A percentile compares a stretch with the other conserved stretches of the same genome.
Evolutionary conservation across 2,888 invertebrate species (phyloP).

Genomic region (Leistus spinibarbis): DNA sequence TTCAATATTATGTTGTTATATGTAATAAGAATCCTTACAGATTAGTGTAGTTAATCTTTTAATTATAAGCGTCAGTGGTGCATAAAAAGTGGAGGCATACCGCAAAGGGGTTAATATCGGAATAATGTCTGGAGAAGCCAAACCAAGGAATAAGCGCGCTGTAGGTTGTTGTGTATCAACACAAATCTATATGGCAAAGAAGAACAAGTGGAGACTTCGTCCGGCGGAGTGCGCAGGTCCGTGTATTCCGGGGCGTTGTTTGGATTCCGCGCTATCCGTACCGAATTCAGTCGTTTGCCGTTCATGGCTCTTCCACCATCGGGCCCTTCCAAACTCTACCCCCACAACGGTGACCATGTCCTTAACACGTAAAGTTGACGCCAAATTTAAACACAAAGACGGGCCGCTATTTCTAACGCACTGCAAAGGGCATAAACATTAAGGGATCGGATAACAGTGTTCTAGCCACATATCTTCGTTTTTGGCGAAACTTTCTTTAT

Average conservation of each 20-base stretch:
- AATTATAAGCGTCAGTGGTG: too few species aligned
- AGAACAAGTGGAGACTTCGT: not conserved
- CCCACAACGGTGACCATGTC: not conserved
- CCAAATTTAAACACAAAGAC: not conserved
- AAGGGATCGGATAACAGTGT: not conserved
- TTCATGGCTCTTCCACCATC: constrained; percentile 27
- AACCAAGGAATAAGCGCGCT: not conserved
- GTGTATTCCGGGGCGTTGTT: constrained; percentile 49
- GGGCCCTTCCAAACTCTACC: constrained; percentile 12
- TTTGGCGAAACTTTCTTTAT: too few species aligned
- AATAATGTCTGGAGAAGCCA: too few species aligned
- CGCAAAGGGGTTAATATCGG: too few species aligned
- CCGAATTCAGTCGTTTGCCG: constrained; percentile 34
- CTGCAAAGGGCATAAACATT: not conserved
- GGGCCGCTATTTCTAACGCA: not conserved
- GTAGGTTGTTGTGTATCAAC: not conserved
- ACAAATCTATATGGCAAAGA: not conserved
- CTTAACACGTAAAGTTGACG: not conserved
- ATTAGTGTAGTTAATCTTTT: too few species aligned
- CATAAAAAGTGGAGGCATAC: too few species aligned
- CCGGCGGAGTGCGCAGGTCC: constrained; percentile 46
- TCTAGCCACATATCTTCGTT: not conserved
- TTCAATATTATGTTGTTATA: too few species aligned
- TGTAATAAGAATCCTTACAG: too few species aligned
- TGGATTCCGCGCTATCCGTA: constrained; percentile 25